These are phyloP conservation scores for Netelia fuscicornis DNA, from an alignment of 2,888 invertebrate genomes.

Conservation along the genomic window DNA sequence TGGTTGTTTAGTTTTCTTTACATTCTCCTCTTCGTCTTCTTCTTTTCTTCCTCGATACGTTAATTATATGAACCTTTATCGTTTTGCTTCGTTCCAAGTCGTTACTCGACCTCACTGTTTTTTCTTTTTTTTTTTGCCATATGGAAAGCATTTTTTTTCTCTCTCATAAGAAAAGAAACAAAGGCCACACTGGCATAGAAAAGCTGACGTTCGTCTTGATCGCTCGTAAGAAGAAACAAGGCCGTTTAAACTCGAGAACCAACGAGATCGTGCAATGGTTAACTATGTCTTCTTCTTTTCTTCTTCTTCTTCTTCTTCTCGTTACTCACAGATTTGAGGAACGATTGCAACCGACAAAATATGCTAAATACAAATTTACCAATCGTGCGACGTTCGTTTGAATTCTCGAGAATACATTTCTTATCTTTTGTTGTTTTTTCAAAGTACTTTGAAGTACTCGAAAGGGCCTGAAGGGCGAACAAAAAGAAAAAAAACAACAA, in stretches of 20 bases:
- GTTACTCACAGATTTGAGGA: not conserved
- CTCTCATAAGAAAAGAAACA: constrained; percentile 46
- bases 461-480: not conserved
- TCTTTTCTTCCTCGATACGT: not conserved
- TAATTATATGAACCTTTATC: not conserved
- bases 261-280: not conserved
- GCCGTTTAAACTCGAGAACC: constrained; percentile 11
- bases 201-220: constrained; percentile 35
- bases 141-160: constrained; percentile 36
- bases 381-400: no score
- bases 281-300: not conserved
- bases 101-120: not conserved
- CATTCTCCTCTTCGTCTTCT: not conserved
- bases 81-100: not conserved
- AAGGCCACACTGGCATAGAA: constrained; percentile 58
- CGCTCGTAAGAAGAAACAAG: constrained; percentile 27
- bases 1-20: not conserved
- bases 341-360: not conserved
- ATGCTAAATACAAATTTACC: not conserved
- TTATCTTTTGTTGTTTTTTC: no score
- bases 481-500: constrained; percentile 2
- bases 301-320: constrained; percentile 13
- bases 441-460: no score
- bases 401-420: no score
- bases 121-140: not conserved